Percentiles rank a stretch among this genome's conserved stretches.
phyloP scores from a whole-genome alignment of 2,113 vertebrate species.

The Smithornis capensis region DNA sequence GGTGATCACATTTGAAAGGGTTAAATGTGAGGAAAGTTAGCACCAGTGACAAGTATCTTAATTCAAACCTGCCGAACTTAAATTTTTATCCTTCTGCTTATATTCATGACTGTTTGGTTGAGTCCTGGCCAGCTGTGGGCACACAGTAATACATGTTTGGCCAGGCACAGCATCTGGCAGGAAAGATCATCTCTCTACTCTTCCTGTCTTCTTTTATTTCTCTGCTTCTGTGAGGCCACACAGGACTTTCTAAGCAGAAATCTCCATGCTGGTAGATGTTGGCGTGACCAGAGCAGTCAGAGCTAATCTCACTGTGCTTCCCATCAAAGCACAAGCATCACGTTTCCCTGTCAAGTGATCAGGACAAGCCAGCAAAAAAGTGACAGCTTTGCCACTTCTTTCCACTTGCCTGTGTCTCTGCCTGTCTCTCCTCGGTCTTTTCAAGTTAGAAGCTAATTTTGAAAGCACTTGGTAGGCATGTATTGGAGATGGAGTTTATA shows the following conservation, averaged over 20 bases:
- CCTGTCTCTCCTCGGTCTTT: neutral
- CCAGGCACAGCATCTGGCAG: neutral
- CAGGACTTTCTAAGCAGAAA: neutral
- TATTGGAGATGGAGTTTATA: neutral
- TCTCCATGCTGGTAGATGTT: neutral
- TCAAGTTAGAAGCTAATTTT: neutral
- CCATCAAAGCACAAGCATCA: neutral
- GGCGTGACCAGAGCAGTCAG: neutral
- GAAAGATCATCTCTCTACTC: neutral
- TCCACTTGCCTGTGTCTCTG: neutral
- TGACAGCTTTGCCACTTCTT: neutral
- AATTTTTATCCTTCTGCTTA: neutral
- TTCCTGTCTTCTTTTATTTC: neutral
- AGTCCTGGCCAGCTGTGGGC: neutral
- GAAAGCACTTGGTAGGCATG: neutral
- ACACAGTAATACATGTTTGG: neutral
- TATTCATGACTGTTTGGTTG: neutral
- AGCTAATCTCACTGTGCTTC: fast-evolving
- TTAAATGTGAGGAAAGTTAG: neutral
- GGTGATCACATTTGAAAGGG: neutral
- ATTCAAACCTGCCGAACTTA: neutral
- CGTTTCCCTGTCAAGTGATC: neutral
- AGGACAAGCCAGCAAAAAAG: neutral
- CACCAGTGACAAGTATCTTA: neutral
- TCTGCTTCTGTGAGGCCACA: neutral